Base-by-base conservation (phyloP, 1,140 invertebrate species). In the Leucophenga varia region DNA sequence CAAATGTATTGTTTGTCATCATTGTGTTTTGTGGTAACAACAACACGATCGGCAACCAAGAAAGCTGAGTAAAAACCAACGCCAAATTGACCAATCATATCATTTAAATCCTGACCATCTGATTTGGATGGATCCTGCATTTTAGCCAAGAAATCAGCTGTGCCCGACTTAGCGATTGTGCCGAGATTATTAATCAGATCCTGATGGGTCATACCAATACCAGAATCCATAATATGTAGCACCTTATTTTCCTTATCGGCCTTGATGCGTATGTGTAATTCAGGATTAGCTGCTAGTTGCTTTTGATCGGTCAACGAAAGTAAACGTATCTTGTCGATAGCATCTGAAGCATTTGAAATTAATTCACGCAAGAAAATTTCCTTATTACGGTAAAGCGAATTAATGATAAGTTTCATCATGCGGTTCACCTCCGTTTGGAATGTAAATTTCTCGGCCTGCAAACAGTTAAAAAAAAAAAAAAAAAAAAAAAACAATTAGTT, bases 321-420 rank as follows among this genome's bases (percentile, higher is more conserved):
- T 36, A 98, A 80, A 36, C 97, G 82, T 46, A 97, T 95, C 76
- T 98, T 98, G 77, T 98, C 95, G 18, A 97, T 77, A 17, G 95
- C 94, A 79, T 97, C 93, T 0, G 93, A 95, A 6, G 92, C 92
- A 79, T 99, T 98, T 1, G 95, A 98, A 57, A 98, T 98, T 68
- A 98, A 79, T 78, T 99, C 96, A 65, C 96, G 82, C 17, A 99
- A 79, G 83, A 96, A 98, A 57, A 99, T 98, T 85, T 99, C 96
- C 78, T 99, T 98, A 76, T 98, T 98, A 55, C 93, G 86, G 76
- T 98, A 98, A 1, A 98, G 79, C 1, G 95, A 98, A 79, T 98
- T 98, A 68, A 98, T 98, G 72, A 98, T 98, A 14, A 98, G 82
- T 79, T 98, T 98, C 96, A 98, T 98, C 94, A 98, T 97, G 21